A percentile compares a stretch with the other conserved stretches of the same genome.
These are phyloP conservation scores for Agrotis clavis DNA, from an alignment of 2,888 invertebrate species.

Conservation along the genomic window DNA sequence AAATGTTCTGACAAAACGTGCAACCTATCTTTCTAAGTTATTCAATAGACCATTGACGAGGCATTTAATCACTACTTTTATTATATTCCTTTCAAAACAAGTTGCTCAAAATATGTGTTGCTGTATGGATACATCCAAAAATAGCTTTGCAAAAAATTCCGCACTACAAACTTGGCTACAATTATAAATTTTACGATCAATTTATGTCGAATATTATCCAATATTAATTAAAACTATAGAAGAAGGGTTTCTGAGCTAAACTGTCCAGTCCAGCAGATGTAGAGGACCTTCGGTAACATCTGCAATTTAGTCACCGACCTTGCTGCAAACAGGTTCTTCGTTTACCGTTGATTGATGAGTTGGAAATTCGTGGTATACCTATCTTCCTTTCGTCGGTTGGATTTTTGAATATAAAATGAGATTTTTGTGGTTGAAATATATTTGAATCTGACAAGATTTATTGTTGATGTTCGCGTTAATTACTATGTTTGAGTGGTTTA, in stretches of 20 bases:
- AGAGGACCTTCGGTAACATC: constrained; percentile 59
- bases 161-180: constrained; percentile 45
- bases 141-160: constrained; percentile 30
- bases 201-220: constrained; percentile 53
- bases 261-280: constrained; percentile 52
- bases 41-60: constrained; percentile 21
- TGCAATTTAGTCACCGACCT: constrained; percentile 67
- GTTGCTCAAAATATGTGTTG: constrained; percentile 14
- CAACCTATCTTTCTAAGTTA: constrained; percentile 18
- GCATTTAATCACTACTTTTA: constrained; percentile 24
- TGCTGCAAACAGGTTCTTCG: constrained; percentile 61
- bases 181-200: constrained; percentile 64
- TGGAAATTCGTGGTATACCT: constrained; percentile 40
- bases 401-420: constrained; percentile 51
- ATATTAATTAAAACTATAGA: constrained; percentile 55
- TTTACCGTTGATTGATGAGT: constrained; percentile 55
- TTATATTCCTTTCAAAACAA: constrained; percentile 34
- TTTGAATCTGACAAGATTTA: constrained; percentile 48
- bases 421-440: constrained; percentile 32
- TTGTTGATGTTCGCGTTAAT: constrained; percentile 43
- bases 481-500: constrained; percentile 38
- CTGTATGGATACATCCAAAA: constrained; percentile 15
- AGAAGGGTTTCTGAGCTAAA: constrained; percentile 23
- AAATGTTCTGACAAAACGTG: background rate
- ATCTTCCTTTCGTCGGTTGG: constrained; percentile 15